Base-by-base conservation (phyloP, 2,113 vertebrate species). In the Fulica atra region DNA sequence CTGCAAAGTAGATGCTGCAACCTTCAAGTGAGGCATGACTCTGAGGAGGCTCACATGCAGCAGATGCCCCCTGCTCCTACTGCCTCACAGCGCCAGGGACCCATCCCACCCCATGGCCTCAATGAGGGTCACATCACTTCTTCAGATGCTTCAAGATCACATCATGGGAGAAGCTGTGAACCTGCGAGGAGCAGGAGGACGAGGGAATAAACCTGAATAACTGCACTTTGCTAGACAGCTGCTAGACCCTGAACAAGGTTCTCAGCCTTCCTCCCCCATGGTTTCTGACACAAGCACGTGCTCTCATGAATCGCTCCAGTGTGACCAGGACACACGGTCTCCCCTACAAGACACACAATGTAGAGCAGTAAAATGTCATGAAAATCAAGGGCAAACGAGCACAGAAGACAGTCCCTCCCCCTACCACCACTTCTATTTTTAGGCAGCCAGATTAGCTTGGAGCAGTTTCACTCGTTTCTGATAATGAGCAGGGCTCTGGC, bases 391-490 rank as follows among this genome's bases (percentile, higher is more conserved):
- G 94, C 95, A 95, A 95, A 87, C 0, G 77, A 88, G 35, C 53
- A 86, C 16, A 87, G 89, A 92, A 95, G 89, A 91, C 84, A 65
- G 61, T 72, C 73, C 89, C 70, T 92, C 96, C 91, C 61, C 73
- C 80, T 48, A 77, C 73, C 74, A 76, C 81, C 68, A 69, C 81
- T 82, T 85, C 94, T 96, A 96, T 92, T 93, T 95, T 95, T 95
- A 95, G 93, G 91, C 65, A 89, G 84, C 61, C 78, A 95, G 61
- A 95, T 95, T 91, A 95, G 95, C 95, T 95, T n/a, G 57, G 84
- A 95, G 94, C 94, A 82, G 93, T 95, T 96, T 94, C 79, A 92
- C 81, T 95, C 1, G 0, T 59, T 86, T 88, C 91, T 92, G 83
- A 81, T 96, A 96, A 96, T 54, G 93, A 93, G 88, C n/a, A 89